Conservation (phyloP, 2,888 invertebrate species). For the Tuta absoluta region DNA sequence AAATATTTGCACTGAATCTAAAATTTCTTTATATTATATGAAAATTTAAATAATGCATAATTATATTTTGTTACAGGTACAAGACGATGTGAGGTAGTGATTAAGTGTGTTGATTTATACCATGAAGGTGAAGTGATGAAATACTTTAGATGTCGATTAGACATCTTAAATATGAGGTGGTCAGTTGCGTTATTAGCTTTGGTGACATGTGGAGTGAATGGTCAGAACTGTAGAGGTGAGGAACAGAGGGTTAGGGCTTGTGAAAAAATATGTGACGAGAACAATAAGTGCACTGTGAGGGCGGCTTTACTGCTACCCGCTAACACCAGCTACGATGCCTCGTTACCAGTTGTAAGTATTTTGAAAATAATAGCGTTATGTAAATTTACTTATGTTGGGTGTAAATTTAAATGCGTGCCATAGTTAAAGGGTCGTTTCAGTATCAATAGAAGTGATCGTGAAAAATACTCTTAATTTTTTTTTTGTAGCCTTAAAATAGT, state of each 20-base stretch:
- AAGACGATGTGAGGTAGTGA: conserved; percentile 11
- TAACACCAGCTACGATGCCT: conserved; percentile 78
- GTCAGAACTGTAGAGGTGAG: conserved; percentile 67
- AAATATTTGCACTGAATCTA: no score
- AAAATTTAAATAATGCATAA: no score
- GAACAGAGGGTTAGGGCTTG: conserved; percentile 64
- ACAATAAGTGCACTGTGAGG: conserved; percentile 81
- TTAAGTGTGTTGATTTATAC: not conserved
- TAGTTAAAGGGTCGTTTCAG: no score
- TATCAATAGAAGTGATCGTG: no score
- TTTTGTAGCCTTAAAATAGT: no score
- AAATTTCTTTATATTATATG: no score
- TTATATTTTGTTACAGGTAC: conserved; percentile 22
- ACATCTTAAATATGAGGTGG: conserved; percentile 54
- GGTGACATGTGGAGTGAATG: conserved; percentile 38
- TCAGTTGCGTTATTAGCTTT: conserved; percentile 48
- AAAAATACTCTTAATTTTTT: no score
- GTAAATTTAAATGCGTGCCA: no score
- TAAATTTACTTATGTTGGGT: no score
- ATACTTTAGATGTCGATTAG: conserved; percentile 38
- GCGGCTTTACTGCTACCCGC: conserved; percentile 85
- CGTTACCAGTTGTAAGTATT: conserved; percentile 73
- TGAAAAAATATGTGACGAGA: conserved; percentile 71
- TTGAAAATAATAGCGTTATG: not conserved
- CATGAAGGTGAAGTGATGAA: conserved; percentile 34